Evolutionary conservation across 2,888 invertebrate species (phyloP).

Genomic region (Barypeithes pellucidus): DNA sequence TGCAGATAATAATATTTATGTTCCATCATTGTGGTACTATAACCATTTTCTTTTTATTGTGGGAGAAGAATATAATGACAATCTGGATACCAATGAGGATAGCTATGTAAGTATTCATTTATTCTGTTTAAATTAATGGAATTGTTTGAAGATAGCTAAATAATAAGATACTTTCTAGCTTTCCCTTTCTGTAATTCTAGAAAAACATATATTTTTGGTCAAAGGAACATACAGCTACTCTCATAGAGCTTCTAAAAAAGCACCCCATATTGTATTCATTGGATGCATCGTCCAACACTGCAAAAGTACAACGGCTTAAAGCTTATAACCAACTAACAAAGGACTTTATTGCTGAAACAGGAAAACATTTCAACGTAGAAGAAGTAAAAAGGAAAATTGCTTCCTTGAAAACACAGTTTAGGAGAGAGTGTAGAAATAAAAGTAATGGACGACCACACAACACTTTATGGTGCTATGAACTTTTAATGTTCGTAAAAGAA

Average conservation of each 20-base stretch:
- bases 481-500: conserved; percentile 57
- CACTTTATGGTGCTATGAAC: conserved; percentile 59
- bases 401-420: conserved; percentile 57
- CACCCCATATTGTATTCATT: conserved; percentile 54
- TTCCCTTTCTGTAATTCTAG: conserved; percentile 39
- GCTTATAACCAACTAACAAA: conserved; percentile 56
- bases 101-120: conserved; percentile 19
- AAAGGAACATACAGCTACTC: conserved; percentile 56
- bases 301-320: conserved; percentile 50
- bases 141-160: neutral
- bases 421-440: conserved; percentile 54
- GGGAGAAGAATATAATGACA: conserved; percentile 55
- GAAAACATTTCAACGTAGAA: conserved; percentile 55
- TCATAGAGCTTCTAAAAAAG: conserved; percentile 59
- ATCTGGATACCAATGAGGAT: conserved; percentile 32
- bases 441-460: conserved; percentile 37
- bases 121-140: neutral
- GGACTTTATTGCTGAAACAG: conserved; percentile 52
- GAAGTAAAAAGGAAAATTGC: conserved; percentile 57
- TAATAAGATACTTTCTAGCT: conserved; percentile 12
- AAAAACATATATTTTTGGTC: conserved; percentile 58
- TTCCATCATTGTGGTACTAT: conserved; percentile 61
- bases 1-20: conserved; percentile 55
- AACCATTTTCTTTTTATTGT: conserved; percentile 58
- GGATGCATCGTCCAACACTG: conserved; percentile 9